Percentiles rank a stretch among this genome's conserved stretches.
Conservation (phyloP, 2,888 invertebrate species). For the Eupithecia centaureata region DNA sequence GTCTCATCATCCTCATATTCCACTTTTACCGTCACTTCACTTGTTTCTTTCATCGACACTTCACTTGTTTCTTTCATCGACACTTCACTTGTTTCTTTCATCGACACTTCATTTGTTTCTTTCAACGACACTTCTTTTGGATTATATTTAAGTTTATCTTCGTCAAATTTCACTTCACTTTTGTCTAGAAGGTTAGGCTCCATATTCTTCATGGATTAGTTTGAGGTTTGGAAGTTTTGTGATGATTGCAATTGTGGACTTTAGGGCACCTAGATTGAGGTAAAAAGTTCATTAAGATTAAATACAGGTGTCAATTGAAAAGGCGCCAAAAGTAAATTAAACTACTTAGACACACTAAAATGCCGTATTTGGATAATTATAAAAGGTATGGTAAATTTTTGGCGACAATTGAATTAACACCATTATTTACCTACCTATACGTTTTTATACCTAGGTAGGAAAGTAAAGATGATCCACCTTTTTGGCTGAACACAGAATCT, state of each 20-base stretch:
- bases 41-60: slow-evolving; percentile 18
- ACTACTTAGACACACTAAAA: too few relatives aligned
- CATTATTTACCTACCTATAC: too few relatives aligned
- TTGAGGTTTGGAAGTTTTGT: neutral
- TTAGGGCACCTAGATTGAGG: neutral
- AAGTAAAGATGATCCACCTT: too few relatives aligned
- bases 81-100: slow-evolving; percentile 13
- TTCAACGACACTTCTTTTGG: neutral
- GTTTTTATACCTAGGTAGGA: too few relatives aligned
- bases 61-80: slow-evolving; percentile 29
- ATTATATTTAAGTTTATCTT: slow-evolving; percentile 14
- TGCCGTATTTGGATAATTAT: too few relatives aligned
- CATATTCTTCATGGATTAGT: slow-evolving; percentile 22
- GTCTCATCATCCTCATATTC: slow-evolving; percentile 47
- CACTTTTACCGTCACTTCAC: slow-evolving; percentile 50
- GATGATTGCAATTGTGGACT: neutral
- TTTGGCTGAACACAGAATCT: too few relatives aligned
- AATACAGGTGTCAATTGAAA: too few relatives aligned
- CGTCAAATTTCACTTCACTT: slow-evolving; percentile 43
- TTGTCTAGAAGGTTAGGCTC: slow-evolving; percentile 22
- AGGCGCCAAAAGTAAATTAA: too few relatives aligned
- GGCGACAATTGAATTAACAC: too few relatives aligned
- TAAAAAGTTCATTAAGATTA: neutral
- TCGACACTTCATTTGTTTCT: neutral
- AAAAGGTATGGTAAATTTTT: too few relatives aligned